Conservation (phyloP, 2,888 invertebrate species). For the Tholera decimalis region DNA sequence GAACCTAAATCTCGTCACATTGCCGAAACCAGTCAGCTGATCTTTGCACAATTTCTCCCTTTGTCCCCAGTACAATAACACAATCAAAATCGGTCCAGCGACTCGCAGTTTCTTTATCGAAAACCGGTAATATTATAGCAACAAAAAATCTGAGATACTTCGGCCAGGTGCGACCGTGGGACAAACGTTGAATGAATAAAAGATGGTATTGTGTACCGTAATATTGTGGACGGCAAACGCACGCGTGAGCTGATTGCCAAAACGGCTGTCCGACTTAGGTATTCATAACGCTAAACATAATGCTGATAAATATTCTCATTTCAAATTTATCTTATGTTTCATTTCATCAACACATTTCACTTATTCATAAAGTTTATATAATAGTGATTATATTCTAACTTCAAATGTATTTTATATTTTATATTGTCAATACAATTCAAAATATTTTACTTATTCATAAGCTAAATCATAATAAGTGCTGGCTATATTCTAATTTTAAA, state of each 20-base stretch:
- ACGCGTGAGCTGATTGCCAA: conserved; percentile 39
- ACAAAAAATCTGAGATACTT: conserved; percentile 41
- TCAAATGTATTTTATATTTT: conserved; percentile 22
- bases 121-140: conserved; percentile 19
- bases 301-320: conserved; percentile 16
- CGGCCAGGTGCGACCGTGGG: conserved; percentile 62
- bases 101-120: conserved; percentile 5
- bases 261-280: conserved; percentile 18
- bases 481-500: conserved; percentile 8
- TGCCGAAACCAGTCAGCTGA: conserved; percentile 24
- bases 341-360: background rate
- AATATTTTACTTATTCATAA: background rate
- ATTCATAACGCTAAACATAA: conserved; percentile 19
- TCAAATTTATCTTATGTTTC: no score
- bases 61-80: conserved; percentile 24
- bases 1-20: background rate
- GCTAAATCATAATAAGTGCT: conserved; percentile 3
- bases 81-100: conserved; percentile 13
- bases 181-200: conserved; percentile 60
- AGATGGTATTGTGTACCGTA: conserved; percentile 47
- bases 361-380: conserved; percentile 15
- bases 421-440: background rate
- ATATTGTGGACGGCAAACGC: conserved; percentile 13
- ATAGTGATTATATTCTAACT: conserved; percentile 11
- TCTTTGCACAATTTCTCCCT: conserved; percentile 25